phyloP scores from a whole-genome alignment of 53 echinoderm and acorn worm species.

The Temnopleurus reevesii region DNA sequence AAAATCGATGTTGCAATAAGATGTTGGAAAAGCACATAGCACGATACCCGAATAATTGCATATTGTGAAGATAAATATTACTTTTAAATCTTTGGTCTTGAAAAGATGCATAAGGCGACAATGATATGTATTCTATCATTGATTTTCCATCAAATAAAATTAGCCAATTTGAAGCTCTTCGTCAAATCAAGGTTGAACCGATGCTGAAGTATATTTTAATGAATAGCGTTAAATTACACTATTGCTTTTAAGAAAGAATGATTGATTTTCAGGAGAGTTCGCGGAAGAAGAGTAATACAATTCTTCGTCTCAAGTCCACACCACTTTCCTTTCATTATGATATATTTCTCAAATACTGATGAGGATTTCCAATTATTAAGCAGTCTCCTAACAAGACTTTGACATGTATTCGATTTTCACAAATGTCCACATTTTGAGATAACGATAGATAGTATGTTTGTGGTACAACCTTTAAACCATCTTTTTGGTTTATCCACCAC shows the following conservation, averaged over 20 bases:
- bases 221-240: not conserved
- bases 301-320: not conserved
- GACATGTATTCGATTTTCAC: not conserved
- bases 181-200: not conserved
- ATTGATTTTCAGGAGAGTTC: conserved; percentile 16
- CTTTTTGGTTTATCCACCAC: not conserved
- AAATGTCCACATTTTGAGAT: too few relatives aligned
- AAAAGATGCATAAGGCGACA: too few relatives aligned
- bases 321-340: not conserved
- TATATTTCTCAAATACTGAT: not conserved
- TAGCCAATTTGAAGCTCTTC: too few relatives aligned
- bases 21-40: too few relatives aligned
- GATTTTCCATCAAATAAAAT: not conserved
- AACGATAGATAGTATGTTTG: too few relatives aligned
- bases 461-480: not conserved
- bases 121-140: not conserved
- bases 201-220: not conserved
- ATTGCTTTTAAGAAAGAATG: not conserved
- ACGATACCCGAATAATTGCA: too few relatives aligned
- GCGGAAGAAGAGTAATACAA: not conserved
- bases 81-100: too few relatives aligned
- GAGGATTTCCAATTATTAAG: not conserved
- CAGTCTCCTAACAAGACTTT: not conserved
- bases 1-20: too few relatives aligned
- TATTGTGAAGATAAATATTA: too few relatives aligned